These are phyloP conservation scores for Drosophila varians DNA, from an alignment of 1,140 invertebrate genomes.

Conservation along the genomic window DNA sequence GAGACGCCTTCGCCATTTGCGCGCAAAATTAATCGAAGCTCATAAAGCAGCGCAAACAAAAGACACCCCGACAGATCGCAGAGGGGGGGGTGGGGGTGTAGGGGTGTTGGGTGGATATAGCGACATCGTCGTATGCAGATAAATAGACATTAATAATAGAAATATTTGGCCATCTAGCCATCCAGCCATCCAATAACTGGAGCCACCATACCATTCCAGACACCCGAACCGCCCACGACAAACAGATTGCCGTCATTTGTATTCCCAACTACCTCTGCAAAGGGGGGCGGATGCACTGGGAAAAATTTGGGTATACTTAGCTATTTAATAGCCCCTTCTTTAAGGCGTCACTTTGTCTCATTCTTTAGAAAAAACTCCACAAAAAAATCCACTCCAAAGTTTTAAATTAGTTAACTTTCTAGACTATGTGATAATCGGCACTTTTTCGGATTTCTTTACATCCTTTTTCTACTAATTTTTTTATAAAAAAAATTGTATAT, in stretches of 20 bases:
- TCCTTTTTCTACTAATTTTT: too few species aligned
- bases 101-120: conserved; percentile 16
- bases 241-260: conserved; percentile 75
- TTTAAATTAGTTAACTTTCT: too few species aligned
- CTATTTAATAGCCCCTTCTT: too few species aligned
- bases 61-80: conserved; percentile 29
- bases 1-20: conserved; percentile 44
- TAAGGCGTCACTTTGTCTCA: too few species aligned
- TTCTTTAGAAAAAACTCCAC: too few species aligned
- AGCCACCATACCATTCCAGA: not conserved
- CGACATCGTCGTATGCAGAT: conserved; percentile 75
- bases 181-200: not conserved
- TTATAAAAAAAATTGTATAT: too few species aligned
- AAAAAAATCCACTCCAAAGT: too few species aligned
- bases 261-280: conserved; percentile 35
- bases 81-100: not conserved
- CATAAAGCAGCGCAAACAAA: conserved; percentile 73
- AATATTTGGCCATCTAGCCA: conserved; percentile 53
- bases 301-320: too few species aligned
- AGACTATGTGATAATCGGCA: too few species aligned
- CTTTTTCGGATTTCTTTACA: too few species aligned
- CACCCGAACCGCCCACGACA: conserved; percentile 2
- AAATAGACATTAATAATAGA: conserved; percentile 80
- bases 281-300: not conserved
- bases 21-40: conserved; percentile 75